Base-by-base conservation (phyloP, 2,113 vertebrate genomes). In the Oenanthe oenanthe region DNA sequence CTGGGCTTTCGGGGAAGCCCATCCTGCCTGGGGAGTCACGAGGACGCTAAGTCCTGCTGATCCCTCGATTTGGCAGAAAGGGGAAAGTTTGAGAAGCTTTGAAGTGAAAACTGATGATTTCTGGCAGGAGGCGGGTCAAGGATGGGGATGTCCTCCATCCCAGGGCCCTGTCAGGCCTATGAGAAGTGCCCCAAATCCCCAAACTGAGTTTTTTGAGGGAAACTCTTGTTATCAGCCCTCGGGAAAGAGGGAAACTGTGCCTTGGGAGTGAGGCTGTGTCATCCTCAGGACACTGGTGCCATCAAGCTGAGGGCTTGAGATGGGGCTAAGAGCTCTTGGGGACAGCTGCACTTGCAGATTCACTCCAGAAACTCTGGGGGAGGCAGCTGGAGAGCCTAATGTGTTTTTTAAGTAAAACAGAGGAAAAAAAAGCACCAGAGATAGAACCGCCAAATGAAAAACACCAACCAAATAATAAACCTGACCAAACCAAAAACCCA, bases 1-100 rank as follows among this genome's bases (percentile, higher is more conserved):
- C 74, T 8, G 5, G 58, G 60, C 17, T 75, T 24, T 50, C 0
- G 1, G 78, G 61, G 87, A 56, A 80, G 60, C 65, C 58, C 10
- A 3, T 65, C 73, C 83, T 10, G 1, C 18, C 6, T 12, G 81
- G 4, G 34, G 13, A 71, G 61, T 97, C 95, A 94, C 25, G 34
- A 20, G 91, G 80, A 29, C 3, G 68, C 63, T 68, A 87, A 97
- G 65, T 29, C 88, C 89, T 29, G 60, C 84, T 94, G 91, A 95
- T 93, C 88, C 89, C 54, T 17, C 0, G 13, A 10, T 34, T 77
- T 60, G 91, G 94, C 94, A 76, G 78, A 12, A 43, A 93, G 13
- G 43, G 40, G 29, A 15, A 67, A 17, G 51, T 21, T 45, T 50
- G 6, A 15, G 83, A 28, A 34, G 53, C 53, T 72, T 24, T 24